phyloP scores from a whole-genome alignment of 2,797 vertebrate species.

The Microctenopoma lineatum region DNA sequence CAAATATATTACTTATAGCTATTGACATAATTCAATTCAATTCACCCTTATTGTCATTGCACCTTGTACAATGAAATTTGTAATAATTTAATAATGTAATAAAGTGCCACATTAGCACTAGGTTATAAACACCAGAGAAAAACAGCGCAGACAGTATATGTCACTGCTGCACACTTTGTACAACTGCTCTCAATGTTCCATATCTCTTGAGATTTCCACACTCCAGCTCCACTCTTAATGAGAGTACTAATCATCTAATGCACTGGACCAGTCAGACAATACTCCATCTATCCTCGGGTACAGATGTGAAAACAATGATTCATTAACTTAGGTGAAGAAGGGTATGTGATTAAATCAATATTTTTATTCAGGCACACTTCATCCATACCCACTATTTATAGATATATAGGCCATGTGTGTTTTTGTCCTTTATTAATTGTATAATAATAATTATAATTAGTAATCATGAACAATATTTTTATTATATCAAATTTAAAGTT shows the following conservation, averaged over 20 bases:
- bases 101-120: constrained; percentile 17
- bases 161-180: constrained; percentile 39
- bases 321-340: constrained; percentile 65
- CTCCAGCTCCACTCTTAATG: constrained; percentile 69
- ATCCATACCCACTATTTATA: constrained; percentile 39
- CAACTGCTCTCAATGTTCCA: constrained; percentile 42
- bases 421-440: too few species aligned
- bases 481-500: constrained; percentile 19
- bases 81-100: too few species aligned
- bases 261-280: constrained; percentile 64
- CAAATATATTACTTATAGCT: neutral
- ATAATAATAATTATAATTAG: neutral
- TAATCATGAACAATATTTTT: neutral
- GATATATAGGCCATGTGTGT: neutral
- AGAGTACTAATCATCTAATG: constrained; percentile 72
- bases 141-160: constrained; percentile 24
- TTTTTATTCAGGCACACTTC: constrained; percentile 44
- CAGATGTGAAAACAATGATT: constrained; percentile 66
- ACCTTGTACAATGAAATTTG: too few species aligned
- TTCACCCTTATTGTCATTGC: too few species aligned
- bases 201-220: constrained; percentile 66
- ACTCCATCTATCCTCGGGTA: constrained; percentile 65
- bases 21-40: constrained; percentile 2
- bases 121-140: constrained; percentile 27
- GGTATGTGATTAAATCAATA: constrained; percentile 64